Conservation (phyloP, 2,888 invertebrate genomes). For the Druceiella hillmani region DNA sequence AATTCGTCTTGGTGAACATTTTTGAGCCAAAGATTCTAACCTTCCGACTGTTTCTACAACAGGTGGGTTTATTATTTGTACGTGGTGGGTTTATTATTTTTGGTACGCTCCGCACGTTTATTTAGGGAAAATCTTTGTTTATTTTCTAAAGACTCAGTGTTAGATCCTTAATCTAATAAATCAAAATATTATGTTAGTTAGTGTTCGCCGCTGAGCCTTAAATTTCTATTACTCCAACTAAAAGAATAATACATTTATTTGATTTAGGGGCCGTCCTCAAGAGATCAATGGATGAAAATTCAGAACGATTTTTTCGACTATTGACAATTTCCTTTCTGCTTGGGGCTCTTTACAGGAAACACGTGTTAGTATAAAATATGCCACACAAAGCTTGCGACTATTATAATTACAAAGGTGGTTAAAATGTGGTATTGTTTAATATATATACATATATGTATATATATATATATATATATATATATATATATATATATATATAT, state of each 20-base stretch:
- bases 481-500: no score
- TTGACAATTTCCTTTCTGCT: slow-evolving; percentile 28
- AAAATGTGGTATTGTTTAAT: slow-evolving; percentile 22
- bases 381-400: slow-evolving; percentile 23
- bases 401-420: slow-evolving; percentile 27
- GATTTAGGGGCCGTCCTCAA: slow-evolving; percentile 22
- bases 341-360: slow-evolving; percentile 29
- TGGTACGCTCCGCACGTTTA: slow-evolving; percentile 24
- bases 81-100: no score
- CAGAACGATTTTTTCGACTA: slow-evolving; percentile 25
- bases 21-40: slow-evolving; percentile 18
- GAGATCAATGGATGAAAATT: slow-evolving; percentile 26
- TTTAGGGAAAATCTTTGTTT: slow-evolving; percentile 25
- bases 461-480: slow-evolving; percentile 22
- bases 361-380: slow-evolving; percentile 27
- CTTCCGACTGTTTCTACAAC: slow-evolving; percentile 22
- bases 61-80: no score
- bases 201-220: slow-evolving; percentile 23
- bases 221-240: slow-evolving; percentile 23
- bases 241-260: slow-evolving; percentile 23
- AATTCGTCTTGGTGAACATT: slow-evolving; percentile 25
- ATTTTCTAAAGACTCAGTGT: slow-evolving; percentile 23
- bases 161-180: slow-evolving; percentile 25
- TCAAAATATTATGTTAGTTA: slow-evolving; percentile 25
- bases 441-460: slow-evolving; percentile 21